Base-by-base conservation (phyloP, 2,113 vertebrate genomes). In the Antennarius striatus region DNA sequence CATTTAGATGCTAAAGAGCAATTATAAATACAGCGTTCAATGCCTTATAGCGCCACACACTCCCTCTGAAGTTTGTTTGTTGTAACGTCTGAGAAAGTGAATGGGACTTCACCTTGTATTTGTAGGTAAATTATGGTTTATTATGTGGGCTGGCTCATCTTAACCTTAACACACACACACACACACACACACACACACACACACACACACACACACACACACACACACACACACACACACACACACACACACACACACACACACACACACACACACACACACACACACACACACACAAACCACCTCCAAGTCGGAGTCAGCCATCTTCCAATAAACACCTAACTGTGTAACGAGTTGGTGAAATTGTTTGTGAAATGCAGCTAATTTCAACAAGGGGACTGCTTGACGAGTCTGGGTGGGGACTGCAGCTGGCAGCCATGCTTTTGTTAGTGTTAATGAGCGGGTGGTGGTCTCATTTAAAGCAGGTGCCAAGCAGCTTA, bases 361-460 rank as follows among this genome's bases (percentile, higher is more conserved):
- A 92, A 92, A 92, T 90, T 88, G 88, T 91, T 91, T 91, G 90
- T 86, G 85, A 92, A 93, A 91, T 73, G 84, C 65, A 80, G 88
- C 84, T 91, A 90, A 93, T 92, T 91, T 90, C 79, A 51, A 69
- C 68, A 40, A 72, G 67, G 72, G 71, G 71, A 75, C 65, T 52
- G 65, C 71, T 83, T 88, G 90, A 89, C 79, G 76, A 80, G 83
- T 53, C 81, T 56, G 81, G 78, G 88, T 75, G 81, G 81, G 71
- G 88, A 88, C 36, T 17, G 77, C 63, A 56, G 81, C 86, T 89
- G 86, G 83, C 84, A 89, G 78, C 83, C 79, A 61, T 4, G 71
- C 86, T 87, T 85, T 85, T 68, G 84, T 89, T 88, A 83, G 83
- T 65, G 79, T 82, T 93, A 93, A 93, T 91, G 91, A 92, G 89